phyloP scores from a whole-genome alignment of 2,888 invertebrate species.

The Hirtodrosophila duncani region DNA sequence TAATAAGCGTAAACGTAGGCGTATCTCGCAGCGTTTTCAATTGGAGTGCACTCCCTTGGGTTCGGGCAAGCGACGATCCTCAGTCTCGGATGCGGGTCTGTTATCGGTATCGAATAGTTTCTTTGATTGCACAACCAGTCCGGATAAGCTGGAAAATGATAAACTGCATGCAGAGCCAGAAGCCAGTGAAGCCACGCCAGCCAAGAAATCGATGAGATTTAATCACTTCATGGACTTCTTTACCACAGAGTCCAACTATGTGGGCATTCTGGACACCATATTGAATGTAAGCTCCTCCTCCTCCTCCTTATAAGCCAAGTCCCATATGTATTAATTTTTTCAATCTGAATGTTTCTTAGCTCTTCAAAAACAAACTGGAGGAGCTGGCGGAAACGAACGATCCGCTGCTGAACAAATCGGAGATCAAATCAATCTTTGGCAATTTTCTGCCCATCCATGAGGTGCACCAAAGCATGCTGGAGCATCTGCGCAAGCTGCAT shows the following conservation, averaged over 20 bases:
- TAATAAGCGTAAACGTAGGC: conserved; percentile 88
- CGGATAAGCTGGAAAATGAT: conserved; percentile 81
- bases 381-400: conserved; percentile 87
- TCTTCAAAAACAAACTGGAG: conserved; percentile 96
- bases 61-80: conserved; percentile 87
- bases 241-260: conserved; percentile 98
- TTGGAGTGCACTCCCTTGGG: conserved; percentile 77
- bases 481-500: conserved; percentile 79
- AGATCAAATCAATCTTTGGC: conserved; percentile 96
- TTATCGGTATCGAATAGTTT: conserved; percentile 91
- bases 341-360: conserved; percentile 79
- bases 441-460: conserved; percentile 96
- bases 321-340: neutral
- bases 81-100: conserved; percentile 90
- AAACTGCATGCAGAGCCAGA: conserved; percentile 73
- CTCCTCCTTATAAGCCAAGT: too few relatives aligned
- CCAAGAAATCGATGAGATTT: conserved; percentile 78
- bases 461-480: conserved; percentile 88
- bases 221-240: conserved; percentile 87
- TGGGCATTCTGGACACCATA: conserved; percentile 95
- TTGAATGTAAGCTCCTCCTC: conserved; percentile 89
- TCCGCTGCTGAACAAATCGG: conserved; percentile 91
- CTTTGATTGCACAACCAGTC: conserved; percentile 91
- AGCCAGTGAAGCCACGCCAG: conserved; percentile 67
- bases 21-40: conserved; percentile 80